Evolutionary conservation across 2,888 invertebrate species (phyloP), one percentile per base, ranked within the genome.

Genomic region (Dasysyrphus albostriatus): DNA sequence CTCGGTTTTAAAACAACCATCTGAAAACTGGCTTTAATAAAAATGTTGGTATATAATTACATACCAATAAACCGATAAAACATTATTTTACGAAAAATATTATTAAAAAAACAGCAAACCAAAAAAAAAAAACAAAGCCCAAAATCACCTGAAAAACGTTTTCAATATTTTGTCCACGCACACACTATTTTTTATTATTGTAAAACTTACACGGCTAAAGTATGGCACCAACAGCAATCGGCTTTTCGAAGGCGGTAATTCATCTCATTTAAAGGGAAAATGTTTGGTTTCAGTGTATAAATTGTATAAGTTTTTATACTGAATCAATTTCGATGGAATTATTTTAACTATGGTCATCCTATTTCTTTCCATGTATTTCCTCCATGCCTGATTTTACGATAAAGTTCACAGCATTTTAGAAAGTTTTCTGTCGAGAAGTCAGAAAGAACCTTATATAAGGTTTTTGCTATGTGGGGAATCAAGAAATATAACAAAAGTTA

Each of bases 81-180:
- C 19, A 12, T 24, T 47, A 19, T 3, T 51, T 51, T 51, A 9
- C 7, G 6, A 51, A 51, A 29, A 51, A 51, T 29, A 51, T 51
- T 59, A 19, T 37, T 10, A 59, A 37, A 56, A 59, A 37, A 37
- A 59, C 29, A 58, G 16, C 58, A 76, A 72, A 54, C 29, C 16
- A 72, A 69, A 63, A 84, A 75, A 75, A 79, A 80, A 80, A 70
- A 76, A 61, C 75, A 80, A 80, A 85, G 84, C 81, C 84, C 81
- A 69, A 76, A 76, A 84, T 80, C 84, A 85, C 84, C 76, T 59
- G 42, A 74, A 79, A 79, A 79, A 44, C 19, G 58, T 59, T n/a
- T 80, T 80, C 72, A 84, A 75, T 72, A 78, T 74, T 75, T 82
- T 75, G 73, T 73, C 58, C 75, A 84, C 84, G 75, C 84, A 85